phyloP scores from a whole-genome alignment of 2,113 vertebrate species.

The Oryctolagus cuniculus region mOryCun1.1 NC_091433.1:70699001-70699500 shows the following conservation, averaged over 20 bases:
- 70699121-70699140: background rate
- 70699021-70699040: too few relatives aligned
- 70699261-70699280: too few relatives aligned
- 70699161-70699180: background rate
- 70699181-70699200: background rate
- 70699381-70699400: background rate
- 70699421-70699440: background rate
- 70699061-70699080: fast-evolving
- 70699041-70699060: background rate
- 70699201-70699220: too few relatives aligned
- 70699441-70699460: background rate
- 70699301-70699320: background rate
- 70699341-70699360: background rate
- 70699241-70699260: too few relatives aligned
- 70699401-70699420: background rate
- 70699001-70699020: too few relatives aligned
- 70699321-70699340: background rate
- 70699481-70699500: background rate
- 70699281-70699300: background rate
- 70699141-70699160: background rate
- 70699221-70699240: background rate
- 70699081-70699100: background rate
- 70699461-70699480: background rate
- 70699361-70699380: background rate
- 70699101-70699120: background rate